phyloP scores from a whole-genome alignment of 2,797 vertebrate genomes.

The Arrhamphus sclerolepis region DNA sequence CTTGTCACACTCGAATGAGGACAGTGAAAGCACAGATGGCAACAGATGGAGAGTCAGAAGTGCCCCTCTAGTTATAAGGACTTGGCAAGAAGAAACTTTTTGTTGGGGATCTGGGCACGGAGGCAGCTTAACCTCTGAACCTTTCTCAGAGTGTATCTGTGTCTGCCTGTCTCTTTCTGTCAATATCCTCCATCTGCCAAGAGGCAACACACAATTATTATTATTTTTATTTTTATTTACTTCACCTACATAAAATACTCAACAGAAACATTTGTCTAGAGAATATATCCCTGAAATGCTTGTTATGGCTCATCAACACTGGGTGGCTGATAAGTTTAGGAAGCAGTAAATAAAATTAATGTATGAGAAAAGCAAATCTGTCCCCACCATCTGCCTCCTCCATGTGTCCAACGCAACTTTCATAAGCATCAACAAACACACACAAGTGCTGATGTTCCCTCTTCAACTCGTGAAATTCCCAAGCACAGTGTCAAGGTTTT shows the following conservation, averaged over 20 bases:
- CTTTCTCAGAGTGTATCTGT: slow-evolving; percentile 42
- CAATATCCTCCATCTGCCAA: slow-evolving; percentile 3
- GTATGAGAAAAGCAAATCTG: slow-evolving; percentile 69
- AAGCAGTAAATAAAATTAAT: slow-evolving; percentile 47
- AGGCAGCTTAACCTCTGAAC: slow-evolving; percentile 76
- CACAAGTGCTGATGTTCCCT: slow-evolving; percentile 26
- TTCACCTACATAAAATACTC: slow-evolving; percentile 9
- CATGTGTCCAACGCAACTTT: slow-evolving; percentile 55
- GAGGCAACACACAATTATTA: neutral
- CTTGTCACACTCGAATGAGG: slow-evolving; percentile 65
- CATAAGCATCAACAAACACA: slow-evolving; percentile 59
- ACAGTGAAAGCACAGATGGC: slow-evolving; percentile 81
- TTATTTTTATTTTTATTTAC: neutral
- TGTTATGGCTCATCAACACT: slow-evolving; percentile 19
- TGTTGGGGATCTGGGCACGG: slow-evolving; percentile 70
- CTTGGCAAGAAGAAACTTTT: slow-evolving; percentile 75
- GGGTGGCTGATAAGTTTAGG: slow-evolving; percentile 42
- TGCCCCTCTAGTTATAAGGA: slow-evolving; percentile 78
- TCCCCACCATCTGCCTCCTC: slow-evolving; percentile 74
- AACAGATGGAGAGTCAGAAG: slow-evolving; percentile 82
- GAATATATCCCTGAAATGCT: slow-evolving; percentile 1
- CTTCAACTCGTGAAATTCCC: neutral
- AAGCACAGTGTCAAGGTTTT: slow-evolving; percentile 17
- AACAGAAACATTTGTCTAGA: slow-evolving; percentile 15
- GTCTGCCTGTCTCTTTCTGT: slow-evolving; percentile 33